Base-by-base conservation (phyloP, 1,140 invertebrate genomes). In the Subanguina moxae region DNA sequence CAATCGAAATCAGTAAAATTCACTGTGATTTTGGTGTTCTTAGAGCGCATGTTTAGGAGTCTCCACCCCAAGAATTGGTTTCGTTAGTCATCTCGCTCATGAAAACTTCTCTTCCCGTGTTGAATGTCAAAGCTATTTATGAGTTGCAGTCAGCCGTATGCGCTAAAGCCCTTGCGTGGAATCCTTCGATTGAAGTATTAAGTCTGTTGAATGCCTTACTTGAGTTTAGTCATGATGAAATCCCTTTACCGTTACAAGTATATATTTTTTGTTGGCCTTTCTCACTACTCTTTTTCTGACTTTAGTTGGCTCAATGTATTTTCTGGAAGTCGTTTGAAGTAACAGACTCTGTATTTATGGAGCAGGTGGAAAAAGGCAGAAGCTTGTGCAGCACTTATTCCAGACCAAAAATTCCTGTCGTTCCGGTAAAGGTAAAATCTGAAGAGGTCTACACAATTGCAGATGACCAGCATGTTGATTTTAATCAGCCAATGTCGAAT, bases 161-260 rank as follows among this genome's bases (percentile, higher is more conserved):
- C 21, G 28, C 8, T 19, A 30, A 25, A 8, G 58, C 58, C 28
- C 58, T 61, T 5, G 19, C 27, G 19, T 27, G 28, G n/a, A 27
- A 11, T 32, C 48, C 68, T 19, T 25, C 23, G 56, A 65, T 25
- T 25, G 67, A 42, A 21, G 66, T 56, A 42, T 8, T 70, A 46
- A 58, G 68, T n/a, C 28, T 70, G n/a, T 57, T 70, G 57, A 70
- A 58, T 48, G 66, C 68, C 15, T 46, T 70, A 0, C 52, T 70
- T 11, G 56, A 58, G 30, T 21, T 67, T 42, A 68, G 59, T 61
- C 43, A 70, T 61, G 68, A 70, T 11, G 30, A 48, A 13, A 28
- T 70, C 28, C 65, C 68, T 15, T 28, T 68, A 23, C 68, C 68
- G 8, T 32, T 70, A 8, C 68, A 70, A 65, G 68, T 70, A n/a